Evolutionary conservation across 1,140 invertebrate species (phyloP), one percentile per base, ranked within the genome.

Genomic region (Matsumurasca onukii): DNA sequence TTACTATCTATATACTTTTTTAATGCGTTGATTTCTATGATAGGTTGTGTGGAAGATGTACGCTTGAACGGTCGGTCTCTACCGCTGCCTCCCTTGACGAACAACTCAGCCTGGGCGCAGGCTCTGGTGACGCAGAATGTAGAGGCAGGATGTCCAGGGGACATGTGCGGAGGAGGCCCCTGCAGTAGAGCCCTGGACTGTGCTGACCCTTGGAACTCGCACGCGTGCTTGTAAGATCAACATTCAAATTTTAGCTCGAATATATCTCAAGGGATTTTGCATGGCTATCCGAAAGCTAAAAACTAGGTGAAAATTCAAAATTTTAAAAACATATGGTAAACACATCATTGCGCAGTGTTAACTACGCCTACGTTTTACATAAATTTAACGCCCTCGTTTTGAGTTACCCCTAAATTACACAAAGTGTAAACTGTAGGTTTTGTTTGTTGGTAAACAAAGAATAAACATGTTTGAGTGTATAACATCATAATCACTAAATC

Each of bases 201-300:
- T 80, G 90, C 95, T 29, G 95, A 98, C 81, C 86, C 97, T 0
- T 98, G 96, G 95, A 94, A 93, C 79, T 89, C 93, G 79, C 93
- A 94, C 75, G 94, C 97, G 75, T 98, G 96, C 93, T 95, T 93
- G 95, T 98, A 83, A 90, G 92, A 30, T 51, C n/a, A n/a, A n/a
- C 89, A 76, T 76, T 69, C 74, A 49, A 57, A 71, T 67, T 25
- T 45, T 52, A 70, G 51, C 12, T 45, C 12, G n/a, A 45, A 45
- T 45, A 13, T 45, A 63, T 22, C 25, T n/a, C n/a, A n/a, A n/a
- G n/a, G n/a, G 24, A 17, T 57, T 30, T 30, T 45, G n/a, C 12
- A 45, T n/a, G n/a, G n/a, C 39, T n/a, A 45, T 45, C n/a, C n/a
- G n/a, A n/a, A n/a, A n/a, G n/a, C n/a, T n/a, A n/a, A n/a, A n/a